phyloP scores from a whole-genome alignment of 1,140 invertebrate species.

The Pachypsylla venusta region DNA sequence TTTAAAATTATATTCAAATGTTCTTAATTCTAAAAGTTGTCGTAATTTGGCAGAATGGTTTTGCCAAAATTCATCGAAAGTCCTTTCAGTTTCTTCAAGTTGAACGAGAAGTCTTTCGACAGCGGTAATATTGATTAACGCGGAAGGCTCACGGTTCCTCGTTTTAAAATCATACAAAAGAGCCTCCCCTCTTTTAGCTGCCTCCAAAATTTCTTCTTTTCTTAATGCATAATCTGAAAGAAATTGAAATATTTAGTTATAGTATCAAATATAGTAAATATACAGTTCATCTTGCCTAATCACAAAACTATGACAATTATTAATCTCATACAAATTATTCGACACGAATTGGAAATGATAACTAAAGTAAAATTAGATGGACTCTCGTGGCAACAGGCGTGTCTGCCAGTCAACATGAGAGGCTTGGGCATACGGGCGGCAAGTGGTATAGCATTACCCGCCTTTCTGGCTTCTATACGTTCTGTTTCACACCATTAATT shows the following conservation, averaged over 20 bases:
- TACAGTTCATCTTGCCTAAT: conserved; percentile 43
- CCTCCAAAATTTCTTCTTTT: conserved; percentile 63
- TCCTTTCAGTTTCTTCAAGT: conserved; percentile 84
- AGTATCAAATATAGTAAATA: background rate
- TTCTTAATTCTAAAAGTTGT: conserved; percentile 72
- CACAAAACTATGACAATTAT: too few species aligned
- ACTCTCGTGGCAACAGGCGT: too few species aligned
- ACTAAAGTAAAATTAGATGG: too few species aligned
- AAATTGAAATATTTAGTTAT: background rate
- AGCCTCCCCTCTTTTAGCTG: conserved; percentile 68
- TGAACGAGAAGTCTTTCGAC: conserved; percentile 84
- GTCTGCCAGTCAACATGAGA: too few species aligned
- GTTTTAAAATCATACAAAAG: conserved; percentile 51
- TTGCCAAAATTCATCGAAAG: conserved; percentile 87
- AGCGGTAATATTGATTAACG: conserved; percentile 72
- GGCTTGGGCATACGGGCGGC: too few species aligned
- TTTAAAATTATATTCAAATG: conserved; percentile 78
- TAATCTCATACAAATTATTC: too few species aligned
- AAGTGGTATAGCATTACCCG: too few species aligned
- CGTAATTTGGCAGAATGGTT: conserved; percentile 73
- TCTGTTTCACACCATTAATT: too few species aligned
- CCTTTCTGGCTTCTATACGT: too few species aligned
- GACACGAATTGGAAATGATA: too few species aligned
- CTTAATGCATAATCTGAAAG: conserved; percentile 43
- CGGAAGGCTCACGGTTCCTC: conserved; percentile 37